Conservation (phyloP, 2,797 vertebrate species). For the Crenichthys baileyi region DNA sequence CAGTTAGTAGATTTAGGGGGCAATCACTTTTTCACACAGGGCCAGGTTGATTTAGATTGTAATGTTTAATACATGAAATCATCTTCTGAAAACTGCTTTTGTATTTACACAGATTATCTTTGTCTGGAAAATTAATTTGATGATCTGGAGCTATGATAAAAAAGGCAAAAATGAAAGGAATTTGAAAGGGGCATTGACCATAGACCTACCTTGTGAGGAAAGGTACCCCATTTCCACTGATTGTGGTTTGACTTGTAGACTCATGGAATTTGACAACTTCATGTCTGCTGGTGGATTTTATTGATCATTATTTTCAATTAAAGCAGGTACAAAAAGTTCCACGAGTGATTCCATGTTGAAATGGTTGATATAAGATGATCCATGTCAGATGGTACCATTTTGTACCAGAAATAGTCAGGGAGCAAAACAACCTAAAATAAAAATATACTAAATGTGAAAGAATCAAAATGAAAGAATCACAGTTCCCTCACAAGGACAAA, state of each 20-base stretch:
- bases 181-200: too few species aligned
- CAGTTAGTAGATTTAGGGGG: too few species aligned
- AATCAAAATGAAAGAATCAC: background rate
- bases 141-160: background rate
- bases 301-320: background rate
- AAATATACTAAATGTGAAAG: background rate
- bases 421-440: background rate
- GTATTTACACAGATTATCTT: background rate
- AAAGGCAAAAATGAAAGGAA: too few species aligned
- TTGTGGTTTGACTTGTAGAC: background rate
- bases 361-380: background rate
- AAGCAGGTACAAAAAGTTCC: background rate
- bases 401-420: background rate
- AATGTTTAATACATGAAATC: too few species aligned
- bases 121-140: background rate
- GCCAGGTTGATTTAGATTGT: too few species aligned
- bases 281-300: background rate
- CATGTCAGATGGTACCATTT: background rate
- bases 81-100: too few species aligned
- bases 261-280: background rate
- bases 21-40: too few species aligned
- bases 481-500: background rate
- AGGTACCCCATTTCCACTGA: too few species aligned
- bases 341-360: background rate
- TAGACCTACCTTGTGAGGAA: too few species aligned